Conservation (phyloP, 2,113 vertebrate genomes). For the Malurus melanocephalus region DNA sequence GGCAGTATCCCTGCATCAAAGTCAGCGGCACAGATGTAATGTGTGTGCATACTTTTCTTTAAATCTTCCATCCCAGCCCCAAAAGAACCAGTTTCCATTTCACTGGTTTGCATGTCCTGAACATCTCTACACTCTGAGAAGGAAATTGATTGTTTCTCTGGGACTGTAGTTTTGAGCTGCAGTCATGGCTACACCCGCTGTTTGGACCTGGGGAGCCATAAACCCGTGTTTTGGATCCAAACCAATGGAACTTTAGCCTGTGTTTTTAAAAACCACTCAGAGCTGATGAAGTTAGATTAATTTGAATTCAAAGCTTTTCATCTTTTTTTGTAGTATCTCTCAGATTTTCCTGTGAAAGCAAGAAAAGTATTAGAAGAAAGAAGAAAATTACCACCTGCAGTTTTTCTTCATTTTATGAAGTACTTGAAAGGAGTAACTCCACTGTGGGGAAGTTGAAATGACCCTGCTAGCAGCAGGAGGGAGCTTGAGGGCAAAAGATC, state of each 20-base stretch:
- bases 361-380: neutral
- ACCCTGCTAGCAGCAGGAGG: constrained; percentile 21
- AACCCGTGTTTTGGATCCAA: neutral
- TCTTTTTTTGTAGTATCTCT: neutral
- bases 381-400: constrained; percentile 24
- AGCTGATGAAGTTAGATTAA: neutral
- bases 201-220: neutral
- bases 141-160: neutral
- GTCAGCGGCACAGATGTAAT: neutral
- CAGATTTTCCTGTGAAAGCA: constrained; percentile 10
- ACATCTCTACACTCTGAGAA: neutral
- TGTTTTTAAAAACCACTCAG: neutral
- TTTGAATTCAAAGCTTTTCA: constrained; percentile 4
- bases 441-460: constrained; percentile 1
- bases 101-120: neutral
- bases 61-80: neutral
- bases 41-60: neutral
- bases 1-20: neutral
- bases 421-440: constrained; percentile 28
- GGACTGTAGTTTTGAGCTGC: neutral
- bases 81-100: neutral
- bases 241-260: neutral
- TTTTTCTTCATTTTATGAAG: constrained; percentile 22
- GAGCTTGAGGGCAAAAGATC: constrained; percentile 30
- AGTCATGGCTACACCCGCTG: neutral